phyloP scores from a whole-genome alignment of 1,140 invertebrate genomes.

The Drosophila bipectinata region DNA sequence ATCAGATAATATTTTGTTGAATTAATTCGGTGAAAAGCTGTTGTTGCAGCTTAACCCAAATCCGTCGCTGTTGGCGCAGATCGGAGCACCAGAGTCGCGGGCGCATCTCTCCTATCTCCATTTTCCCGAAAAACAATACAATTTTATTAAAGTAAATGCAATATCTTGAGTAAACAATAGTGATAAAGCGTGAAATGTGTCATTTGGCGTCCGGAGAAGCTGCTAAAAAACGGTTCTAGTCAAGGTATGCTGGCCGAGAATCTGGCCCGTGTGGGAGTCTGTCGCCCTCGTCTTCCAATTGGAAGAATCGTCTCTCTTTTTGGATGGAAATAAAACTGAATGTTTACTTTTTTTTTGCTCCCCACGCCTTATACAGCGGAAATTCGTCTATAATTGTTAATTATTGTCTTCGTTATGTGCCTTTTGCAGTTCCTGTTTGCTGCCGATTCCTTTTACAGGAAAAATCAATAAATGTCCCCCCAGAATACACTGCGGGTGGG shows the following conservation, averaged over 20 bases:
- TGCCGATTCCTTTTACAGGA: slow-evolving; percentile 69
- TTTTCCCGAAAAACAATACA: slow-evolving; percentile 39
- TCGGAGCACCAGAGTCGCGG: slow-evolving; percentile 2
- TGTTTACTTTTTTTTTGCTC: slow-evolving; percentile 37
- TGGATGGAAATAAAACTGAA: slow-evolving; percentile 29
- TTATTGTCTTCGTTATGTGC: slow-evolving; percentile 11
- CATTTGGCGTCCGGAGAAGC: slow-evolving; percentile 34
- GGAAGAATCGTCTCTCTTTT: slow-evolving; percentile 47
- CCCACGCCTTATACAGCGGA: slow-evolving; percentile 12
- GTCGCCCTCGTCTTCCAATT: slow-evolving; percentile 37
- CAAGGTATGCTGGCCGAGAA: slow-evolving; percentile 54
- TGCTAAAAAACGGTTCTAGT: slow-evolving; percentile 52
- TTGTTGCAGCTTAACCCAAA: background rate
- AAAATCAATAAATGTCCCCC: slow-evolving; percentile 77
- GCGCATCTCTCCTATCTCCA: slow-evolving; percentile 28
- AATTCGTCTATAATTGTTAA: slow-evolving; percentile 8
- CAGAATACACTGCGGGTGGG: slow-evolving; percentile 35
- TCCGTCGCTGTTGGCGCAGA: background rate
- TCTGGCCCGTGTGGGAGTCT: slow-evolving; percentile 66
- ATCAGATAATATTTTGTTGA: background rate
- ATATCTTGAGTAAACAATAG: slow-evolving; percentile 55
- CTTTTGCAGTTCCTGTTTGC: slow-evolving; percentile 23
- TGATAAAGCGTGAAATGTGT: slow-evolving; percentile 60
- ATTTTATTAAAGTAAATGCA: slow-evolving; percentile 54
- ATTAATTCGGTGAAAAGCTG: background rate